A percentile compares a stretch with the other conserved stretches of the same genome.
phyloP scores from a whole-genome alignment of 2,888 invertebrate genomes.

The Brenthis daphne region DNA sequence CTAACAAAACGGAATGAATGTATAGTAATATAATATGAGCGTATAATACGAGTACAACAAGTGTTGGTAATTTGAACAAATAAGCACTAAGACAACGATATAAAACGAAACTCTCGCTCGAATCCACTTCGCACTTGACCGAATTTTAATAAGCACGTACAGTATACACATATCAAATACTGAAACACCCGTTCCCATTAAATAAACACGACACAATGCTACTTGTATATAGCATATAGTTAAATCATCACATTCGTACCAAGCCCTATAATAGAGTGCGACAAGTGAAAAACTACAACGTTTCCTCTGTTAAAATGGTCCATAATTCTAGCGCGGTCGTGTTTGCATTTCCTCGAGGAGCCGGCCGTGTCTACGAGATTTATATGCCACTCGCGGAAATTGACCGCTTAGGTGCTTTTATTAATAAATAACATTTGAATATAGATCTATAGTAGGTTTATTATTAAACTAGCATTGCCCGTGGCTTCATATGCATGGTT shows the following conservation, averaged over 20 bases:
- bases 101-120: too few species aligned
- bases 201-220: conserved; percentile 2
- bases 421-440: conserved; percentile 45
- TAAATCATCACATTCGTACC: conserved; percentile 28
- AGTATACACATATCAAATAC: background rate
- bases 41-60: too few species aligned
- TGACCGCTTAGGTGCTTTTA: conserved; percentile 55
- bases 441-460: conserved; percentile 7
- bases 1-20: too few species aligned
- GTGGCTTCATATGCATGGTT: too few species aligned
- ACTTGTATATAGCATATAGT: background rate
- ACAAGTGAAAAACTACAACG: conserved; percentile 71
- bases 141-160: too few species aligned
- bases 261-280: conserved; percentile 47
- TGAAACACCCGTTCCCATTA: background rate
- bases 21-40: too few species aligned
- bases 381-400: conserved; percentile 71
- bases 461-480: background rate
- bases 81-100: too few species aligned
- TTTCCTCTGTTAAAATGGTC: conserved; percentile 73
- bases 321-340: conserved; percentile 66
- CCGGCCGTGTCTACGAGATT: conserved; percentile 66
- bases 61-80: background rate
- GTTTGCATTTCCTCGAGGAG: conserved; percentile 69
- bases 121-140: too few species aligned